phyloP scores from a whole-genome alignment of 30 jellyfish, hydroid and myxozoan genomes.

The Aurelia aurita complex sp. Pacific region DNA sequence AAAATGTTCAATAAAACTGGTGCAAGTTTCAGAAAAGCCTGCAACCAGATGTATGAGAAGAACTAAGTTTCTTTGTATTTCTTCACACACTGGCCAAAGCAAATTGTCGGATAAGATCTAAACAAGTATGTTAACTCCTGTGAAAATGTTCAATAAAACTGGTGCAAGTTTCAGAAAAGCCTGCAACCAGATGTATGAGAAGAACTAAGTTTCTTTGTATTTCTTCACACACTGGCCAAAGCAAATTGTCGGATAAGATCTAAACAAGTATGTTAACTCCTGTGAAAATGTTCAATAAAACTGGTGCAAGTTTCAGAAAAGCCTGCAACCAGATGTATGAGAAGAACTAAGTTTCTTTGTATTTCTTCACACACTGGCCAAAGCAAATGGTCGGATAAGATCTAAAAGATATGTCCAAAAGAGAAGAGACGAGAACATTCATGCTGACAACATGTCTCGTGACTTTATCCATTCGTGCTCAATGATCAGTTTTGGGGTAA shows the following conservation, averaged over 20 bases:
- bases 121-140: constrained; percentile 64
- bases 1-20: background rate
- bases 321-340: background rate
- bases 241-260: background rate
- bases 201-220: no score
- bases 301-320: no score
- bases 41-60: background rate
- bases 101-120: constrained; percentile 9
- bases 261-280: constrained; percentile 69
- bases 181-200: background rate
- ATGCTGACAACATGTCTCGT: no score
- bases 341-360: background rate
- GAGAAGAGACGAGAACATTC: no score
- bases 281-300: background rate
- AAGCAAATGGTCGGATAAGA: background rate
- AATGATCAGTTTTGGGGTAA: no score
- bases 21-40: background rate
- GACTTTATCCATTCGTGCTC: no score
- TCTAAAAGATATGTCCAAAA: constrained; percentile 24
- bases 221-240: no score
- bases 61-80: no score
- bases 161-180: no score
- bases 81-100: no score
- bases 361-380: no score
- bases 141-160: background rate